Evolutionary conservation across 2,113 vertebrate species (phyloP).

Genomic region (Triplophysa siluroides): DNA sequence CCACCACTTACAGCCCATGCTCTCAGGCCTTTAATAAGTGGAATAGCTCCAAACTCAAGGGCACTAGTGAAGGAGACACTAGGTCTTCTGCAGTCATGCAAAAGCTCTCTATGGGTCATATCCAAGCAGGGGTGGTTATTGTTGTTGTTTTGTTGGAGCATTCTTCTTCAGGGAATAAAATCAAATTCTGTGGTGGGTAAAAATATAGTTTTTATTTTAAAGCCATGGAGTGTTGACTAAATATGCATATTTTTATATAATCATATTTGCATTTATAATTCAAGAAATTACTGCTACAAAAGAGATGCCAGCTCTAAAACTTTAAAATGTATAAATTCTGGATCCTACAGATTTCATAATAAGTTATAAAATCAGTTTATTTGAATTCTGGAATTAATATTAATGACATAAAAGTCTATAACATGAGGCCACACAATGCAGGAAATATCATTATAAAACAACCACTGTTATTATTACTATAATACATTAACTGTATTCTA

Average conservation of each 20-base stretch:
- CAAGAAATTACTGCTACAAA: not conserved
- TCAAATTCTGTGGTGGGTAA: slow-evolving; percentile 38
- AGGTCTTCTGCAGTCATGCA: slow-evolving; percentile 65
- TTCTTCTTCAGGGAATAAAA: slow-evolving; percentile 58
- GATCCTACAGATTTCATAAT: too few species aligned
- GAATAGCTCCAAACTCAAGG: slow-evolving; percentile 70
- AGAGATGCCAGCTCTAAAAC: not conserved
- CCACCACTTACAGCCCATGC: slow-evolving; percentile 68
- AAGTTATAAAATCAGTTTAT: too few species aligned
- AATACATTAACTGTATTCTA: too few species aligned
- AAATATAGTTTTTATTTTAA: not conserved
- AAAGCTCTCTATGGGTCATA: slow-evolving; percentile 60
- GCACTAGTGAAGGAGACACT: slow-evolving; percentile 66
- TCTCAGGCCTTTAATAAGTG: slow-evolving; percentile 71
- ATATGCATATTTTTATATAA: not conserved
- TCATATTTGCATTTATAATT: not conserved
- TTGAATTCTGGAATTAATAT: too few species aligned
- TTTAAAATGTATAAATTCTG: not conserved
- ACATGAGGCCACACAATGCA: too few species aligned
- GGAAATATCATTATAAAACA: too few species aligned
- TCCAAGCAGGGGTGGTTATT: slow-evolving; percentile 78
- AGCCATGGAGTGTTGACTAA: not conserved
- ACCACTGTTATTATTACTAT: too few species aligned
- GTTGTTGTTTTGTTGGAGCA: slow-evolving; percentile 81
- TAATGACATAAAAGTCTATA: too few species aligned